These are phyloP conservation scores for Siderastrea radians DNA, from an alignment of 92 coral and sea anemone species.

Conservation along the genomic window DNA sequence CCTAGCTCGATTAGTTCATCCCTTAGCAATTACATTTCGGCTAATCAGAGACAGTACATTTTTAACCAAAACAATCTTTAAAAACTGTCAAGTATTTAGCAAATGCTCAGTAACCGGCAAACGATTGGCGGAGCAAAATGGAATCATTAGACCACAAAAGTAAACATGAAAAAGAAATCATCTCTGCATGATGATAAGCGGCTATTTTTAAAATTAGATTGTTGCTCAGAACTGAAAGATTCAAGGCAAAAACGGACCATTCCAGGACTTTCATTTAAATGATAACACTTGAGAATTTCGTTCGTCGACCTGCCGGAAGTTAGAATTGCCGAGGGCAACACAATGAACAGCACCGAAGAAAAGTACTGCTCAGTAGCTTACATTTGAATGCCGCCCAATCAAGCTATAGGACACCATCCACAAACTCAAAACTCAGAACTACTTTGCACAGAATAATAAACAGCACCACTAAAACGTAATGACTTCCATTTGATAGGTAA, in stretches of 20 bases:
- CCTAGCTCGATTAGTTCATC: neutral
- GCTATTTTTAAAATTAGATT: too few species aligned
- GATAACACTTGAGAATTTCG: too few species aligned
- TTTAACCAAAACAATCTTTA: conserved; percentile 10
- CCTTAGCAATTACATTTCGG: neutral
- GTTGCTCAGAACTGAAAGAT: too few species aligned
- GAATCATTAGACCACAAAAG: neutral
- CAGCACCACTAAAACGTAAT: neutral
- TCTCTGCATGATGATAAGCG: too few species aligned
- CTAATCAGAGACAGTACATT: neutral
- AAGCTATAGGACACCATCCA: neutral
- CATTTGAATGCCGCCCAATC: neutral
- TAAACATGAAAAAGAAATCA: neutral
- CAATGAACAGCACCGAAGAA: neutral
- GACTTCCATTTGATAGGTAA: too few species aligned
- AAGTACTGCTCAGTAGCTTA: neutral
- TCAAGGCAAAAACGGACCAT: too few species aligned
- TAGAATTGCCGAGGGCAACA: too few species aligned
- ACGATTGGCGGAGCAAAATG: neutral
- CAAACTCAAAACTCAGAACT: neutral
- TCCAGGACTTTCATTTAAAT: too few species aligned
- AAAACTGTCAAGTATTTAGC: neutral
- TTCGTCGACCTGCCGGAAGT: too few species aligned
- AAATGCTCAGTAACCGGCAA: neutral
- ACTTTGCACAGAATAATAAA: neutral